Conservation (phyloP, 2,113 vertebrate species). For the Todiramphus saurophagus region DNA sequence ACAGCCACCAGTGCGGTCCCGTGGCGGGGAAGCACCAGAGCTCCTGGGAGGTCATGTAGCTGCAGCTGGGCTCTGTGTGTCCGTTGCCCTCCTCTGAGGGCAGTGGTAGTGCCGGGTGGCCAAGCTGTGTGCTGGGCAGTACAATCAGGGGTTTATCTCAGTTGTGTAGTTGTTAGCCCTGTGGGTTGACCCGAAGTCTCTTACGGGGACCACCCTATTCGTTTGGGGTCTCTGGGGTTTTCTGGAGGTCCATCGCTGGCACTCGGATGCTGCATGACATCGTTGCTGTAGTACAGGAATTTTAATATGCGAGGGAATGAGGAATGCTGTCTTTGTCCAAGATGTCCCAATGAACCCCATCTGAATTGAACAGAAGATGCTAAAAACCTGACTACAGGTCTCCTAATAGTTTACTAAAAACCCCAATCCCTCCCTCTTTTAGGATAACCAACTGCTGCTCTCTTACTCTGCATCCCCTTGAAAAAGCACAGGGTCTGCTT, state of each 20-base stretch:
- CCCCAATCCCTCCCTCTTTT: background rate
- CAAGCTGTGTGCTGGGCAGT: background rate
- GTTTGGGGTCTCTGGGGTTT: background rate
- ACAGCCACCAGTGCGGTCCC: background rate
- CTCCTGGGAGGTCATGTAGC: background rate
- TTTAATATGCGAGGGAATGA: background rate
- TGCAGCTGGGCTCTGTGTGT: background rate
- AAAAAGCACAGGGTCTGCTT: background rate
- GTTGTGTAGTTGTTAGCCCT: background rate
- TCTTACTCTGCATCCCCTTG: background rate
- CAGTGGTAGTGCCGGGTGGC: background rate
- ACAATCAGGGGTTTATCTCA: background rate
- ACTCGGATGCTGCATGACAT: accelerated
- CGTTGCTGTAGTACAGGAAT: background rate
- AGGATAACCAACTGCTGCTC: background rate
- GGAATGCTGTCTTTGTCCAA: background rate
- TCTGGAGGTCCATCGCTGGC: background rate
- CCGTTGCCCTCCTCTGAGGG: background rate
- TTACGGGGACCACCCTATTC: background rate
- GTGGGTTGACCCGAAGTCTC: background rate
- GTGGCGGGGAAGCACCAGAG: background rate
- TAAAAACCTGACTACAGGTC: background rate
- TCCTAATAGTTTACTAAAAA: background rate
- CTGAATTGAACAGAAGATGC: background rate
- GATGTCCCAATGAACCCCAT: background rate